phyloP scores from a whole-genome alignment of 2,888 invertebrate species.

The Esperia sulphurella region DNA sequence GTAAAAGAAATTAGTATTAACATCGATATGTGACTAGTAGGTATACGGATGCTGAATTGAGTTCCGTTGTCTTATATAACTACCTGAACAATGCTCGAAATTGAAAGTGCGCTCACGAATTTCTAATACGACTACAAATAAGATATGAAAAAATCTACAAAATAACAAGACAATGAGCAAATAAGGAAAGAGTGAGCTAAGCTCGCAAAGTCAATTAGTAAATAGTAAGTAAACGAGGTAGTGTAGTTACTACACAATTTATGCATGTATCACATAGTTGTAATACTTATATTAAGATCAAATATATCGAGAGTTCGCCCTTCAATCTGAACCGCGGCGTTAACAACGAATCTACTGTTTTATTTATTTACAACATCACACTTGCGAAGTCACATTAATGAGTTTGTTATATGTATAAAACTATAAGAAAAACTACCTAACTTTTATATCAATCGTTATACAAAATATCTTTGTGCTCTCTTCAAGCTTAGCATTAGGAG shows the following conservation, averaged over 20 bases:
- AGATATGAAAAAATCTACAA: conserved; percentile 39
- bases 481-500: conserved; percentile 57
- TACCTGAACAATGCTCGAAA: conserved; percentile 35
- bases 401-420: conserved; percentile 74
- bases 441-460: conserved; percentile 68
- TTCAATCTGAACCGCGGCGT: conserved; percentile 28
- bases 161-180: conserved; percentile 59
- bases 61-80: conserved; percentile 38
- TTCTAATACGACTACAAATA: conserved; percentile 52
- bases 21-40: conserved; percentile 62
- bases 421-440: conserved; percentile 65
- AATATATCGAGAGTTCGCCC: conserved; percentile 36
- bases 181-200: conserved; percentile 64
- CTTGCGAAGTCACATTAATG: conserved; percentile 73
- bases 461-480: conserved; percentile 72
- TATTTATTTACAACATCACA: conserved; percentile 72
- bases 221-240: conserved; percentile 74
- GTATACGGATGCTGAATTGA: conserved; percentile 50
- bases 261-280: conserved; percentile 54
- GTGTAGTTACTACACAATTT: conserved; percentile 73
- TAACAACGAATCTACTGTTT: conserved; percentile 43
- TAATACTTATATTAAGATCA: conserved; percentile 38
- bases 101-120: conserved; percentile 38
- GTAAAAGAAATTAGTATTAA: conserved; percentile 17
- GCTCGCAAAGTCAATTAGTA: conserved; percentile 55